These are phyloP conservation scores for Apodemus sylvaticus DNA, from an alignment of 2,113 vertebrate species.

Conservation along the genomic window DNA sequence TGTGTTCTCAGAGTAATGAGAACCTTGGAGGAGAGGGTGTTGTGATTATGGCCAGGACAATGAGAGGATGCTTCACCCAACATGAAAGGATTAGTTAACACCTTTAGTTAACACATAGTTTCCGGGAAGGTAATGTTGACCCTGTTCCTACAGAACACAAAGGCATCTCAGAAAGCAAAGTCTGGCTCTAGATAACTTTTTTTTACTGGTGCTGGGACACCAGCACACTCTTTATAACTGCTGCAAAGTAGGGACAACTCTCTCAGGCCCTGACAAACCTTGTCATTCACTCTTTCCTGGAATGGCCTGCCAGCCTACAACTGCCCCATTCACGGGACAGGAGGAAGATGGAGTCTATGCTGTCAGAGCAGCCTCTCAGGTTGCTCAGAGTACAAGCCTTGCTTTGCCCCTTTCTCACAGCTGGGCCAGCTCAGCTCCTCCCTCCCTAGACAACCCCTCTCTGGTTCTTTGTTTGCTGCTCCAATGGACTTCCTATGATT, in stretches of 20 bases:
- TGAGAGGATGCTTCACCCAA: fast-evolving
- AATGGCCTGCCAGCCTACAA: too few species aligned
- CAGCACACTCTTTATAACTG: neutral
- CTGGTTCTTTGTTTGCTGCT: neutral
- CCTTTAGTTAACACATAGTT: too few species aligned
- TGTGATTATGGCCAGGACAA: neutral
- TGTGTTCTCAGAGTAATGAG: neutral
- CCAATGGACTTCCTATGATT: neutral
- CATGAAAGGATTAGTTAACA: neutral
- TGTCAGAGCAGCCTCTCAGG: fast-evolving
- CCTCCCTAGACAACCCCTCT: neutral
- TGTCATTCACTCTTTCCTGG: neutral
- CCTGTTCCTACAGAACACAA: neutral
- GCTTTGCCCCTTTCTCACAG: neutral
- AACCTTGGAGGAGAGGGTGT: neutral
- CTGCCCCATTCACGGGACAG: neutral
- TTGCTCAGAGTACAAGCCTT: neutral
- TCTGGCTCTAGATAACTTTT: neutral
- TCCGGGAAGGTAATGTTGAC: neutral
- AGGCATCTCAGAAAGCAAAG: neutral
- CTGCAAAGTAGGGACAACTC: neutral
- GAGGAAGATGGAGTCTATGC: neutral
- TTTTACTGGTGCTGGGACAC: neutral
- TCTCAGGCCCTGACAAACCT: neutral
- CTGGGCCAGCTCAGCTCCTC: neutral